Evolutionary conservation across 2,113 vertebrate genomes (phyloP).

Genomic region (Periophthalmodon schlosseri): DNA sequence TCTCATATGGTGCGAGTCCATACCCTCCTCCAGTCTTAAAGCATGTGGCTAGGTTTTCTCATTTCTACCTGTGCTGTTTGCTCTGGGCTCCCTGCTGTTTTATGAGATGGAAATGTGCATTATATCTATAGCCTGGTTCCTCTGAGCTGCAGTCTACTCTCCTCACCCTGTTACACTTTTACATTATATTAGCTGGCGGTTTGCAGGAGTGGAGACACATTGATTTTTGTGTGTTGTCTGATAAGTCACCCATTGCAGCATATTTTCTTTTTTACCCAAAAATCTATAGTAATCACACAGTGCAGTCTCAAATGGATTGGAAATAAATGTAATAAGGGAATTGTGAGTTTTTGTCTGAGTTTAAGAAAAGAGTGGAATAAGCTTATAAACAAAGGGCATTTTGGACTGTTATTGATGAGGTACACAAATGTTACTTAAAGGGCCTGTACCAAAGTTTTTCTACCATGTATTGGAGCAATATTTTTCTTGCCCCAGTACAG

Average conservation of each 20-base stretch:
- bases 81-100: conserved; percentile 5
- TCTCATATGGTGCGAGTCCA: no score
- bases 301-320: conserved; percentile 15
- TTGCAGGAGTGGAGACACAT: conserved; percentile 32
- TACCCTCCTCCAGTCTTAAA: not conserved
- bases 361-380: not conserved
- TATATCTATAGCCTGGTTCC: conserved; percentile 45
- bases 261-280: conserved; percentile 15
- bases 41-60: not conserved
- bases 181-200: conserved; percentile 60
- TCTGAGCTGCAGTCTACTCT: conserved; percentile 35
- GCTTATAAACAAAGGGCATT: not conserved
- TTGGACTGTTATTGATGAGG: no score
- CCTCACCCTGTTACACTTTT: conserved; percentile 50
- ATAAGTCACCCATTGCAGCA: conserved; percentile 25
- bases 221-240: conserved; percentile 34
- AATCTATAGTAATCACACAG: conserved; percentile 29
- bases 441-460: no score
- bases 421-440: not conserved
- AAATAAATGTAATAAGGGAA: conserved; percentile 4
- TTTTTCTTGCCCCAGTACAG: no score
- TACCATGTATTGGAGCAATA: no score
- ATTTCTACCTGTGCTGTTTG: conserved; percentile 4
- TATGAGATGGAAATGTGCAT: conserved; percentile 25
- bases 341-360: not conserved